Evolutionary conservation across 2,113 vertebrate species (phyloP).

Genomic region (Gnathonemus echidnorhynchus): DNA sequence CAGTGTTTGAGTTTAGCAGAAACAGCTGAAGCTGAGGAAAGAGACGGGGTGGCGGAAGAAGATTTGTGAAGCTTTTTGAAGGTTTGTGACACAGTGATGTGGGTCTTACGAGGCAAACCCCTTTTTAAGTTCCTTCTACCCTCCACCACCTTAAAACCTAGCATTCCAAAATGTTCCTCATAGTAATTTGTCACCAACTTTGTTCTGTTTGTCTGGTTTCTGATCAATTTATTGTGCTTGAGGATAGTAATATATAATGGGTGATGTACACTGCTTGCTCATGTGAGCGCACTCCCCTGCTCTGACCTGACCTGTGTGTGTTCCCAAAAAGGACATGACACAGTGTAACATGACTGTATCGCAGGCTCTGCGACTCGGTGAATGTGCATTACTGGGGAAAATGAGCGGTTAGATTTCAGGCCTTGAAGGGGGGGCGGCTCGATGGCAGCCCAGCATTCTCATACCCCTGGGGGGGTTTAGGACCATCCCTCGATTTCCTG

Average conservation of each 20-base stretch:
- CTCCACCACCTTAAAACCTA: not conserved
- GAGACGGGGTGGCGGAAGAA: not conserved
- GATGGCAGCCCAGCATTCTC: not conserved
- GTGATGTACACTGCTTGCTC: not conserved
- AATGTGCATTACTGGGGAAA: not conserved
- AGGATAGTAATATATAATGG: not conserved
- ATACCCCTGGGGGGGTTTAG: not conserved
- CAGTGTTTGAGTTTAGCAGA: not conserved
- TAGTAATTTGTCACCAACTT: not conserved
- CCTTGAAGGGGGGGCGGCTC: not conserved
- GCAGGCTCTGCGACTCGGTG: not conserved
- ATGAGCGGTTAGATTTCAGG: not conserved
- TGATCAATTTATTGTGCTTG: not conserved
- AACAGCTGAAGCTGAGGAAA: not conserved
- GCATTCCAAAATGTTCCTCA: not conserved
- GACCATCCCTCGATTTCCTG: constrained; percentile 14
- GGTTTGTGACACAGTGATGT: not conserved
- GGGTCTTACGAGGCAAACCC: not conserved
- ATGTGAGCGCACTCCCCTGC: not conserved
- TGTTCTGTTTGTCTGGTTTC: not conserved
- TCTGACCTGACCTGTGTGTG: not conserved
- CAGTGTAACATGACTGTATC: not conserved
- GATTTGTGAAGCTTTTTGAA: not conserved
- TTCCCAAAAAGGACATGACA: not conserved
- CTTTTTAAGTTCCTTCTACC: not conserved